A percentile compares a stretch with the other conserved stretches of the same genome.
Conservation (phyloP, 2,113 vertebrate species). For the Ailurus styani region DNA sequence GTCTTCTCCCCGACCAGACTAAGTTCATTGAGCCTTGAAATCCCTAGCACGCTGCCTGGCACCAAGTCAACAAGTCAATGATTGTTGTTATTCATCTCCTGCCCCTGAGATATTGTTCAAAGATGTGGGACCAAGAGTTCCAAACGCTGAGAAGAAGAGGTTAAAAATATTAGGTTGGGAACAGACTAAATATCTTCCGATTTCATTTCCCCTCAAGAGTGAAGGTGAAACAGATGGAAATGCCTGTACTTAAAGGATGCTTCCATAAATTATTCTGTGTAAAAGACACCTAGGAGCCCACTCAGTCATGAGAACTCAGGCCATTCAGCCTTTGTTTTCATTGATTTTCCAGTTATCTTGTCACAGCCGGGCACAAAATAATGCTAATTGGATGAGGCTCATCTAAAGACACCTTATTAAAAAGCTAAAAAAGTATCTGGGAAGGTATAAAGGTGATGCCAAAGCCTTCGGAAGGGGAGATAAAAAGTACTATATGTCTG, state of each 20-base stretch:
- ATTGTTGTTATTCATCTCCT: not conserved
- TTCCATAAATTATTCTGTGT: slow-evolving; percentile 73
- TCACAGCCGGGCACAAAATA: slow-evolving; percentile 57
- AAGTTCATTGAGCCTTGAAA: not conserved
- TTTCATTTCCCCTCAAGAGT: slow-evolving; percentile 73
- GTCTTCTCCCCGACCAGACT: not conserved
- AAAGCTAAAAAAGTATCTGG: not conserved
- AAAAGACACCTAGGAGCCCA: slow-evolving; percentile 76
- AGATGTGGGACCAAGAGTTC: slow-evolving; percentile 34
- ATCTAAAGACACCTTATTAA: slow-evolving; percentile 51
- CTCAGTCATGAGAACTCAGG: slow-evolving; percentile 69
- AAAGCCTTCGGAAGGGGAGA: slow-evolving; percentile 4
- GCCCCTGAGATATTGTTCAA: not conserved
- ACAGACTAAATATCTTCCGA: slow-evolving; percentile 61
- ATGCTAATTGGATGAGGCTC: slow-evolving; percentile 61
- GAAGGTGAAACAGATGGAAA: slow-evolving; percentile 74
- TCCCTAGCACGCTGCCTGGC: not conserved
- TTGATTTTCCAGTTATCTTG: slow-evolving; percentile 70
- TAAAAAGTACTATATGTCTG: not conserved
- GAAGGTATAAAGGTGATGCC: not conserved
- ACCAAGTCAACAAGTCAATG: too few species aligned
- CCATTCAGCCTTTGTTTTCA: slow-evolving; percentile 64
- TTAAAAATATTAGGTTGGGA: slow-evolving; percentile 70
- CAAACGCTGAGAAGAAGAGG: slow-evolving; percentile 53
- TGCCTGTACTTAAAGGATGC: slow-evolving; percentile 74